Percentiles rank a stretch among this genome's conserved stretches.
These are phyloP conservation scores for mouse (Mus musculus) DNA, from an alignment of 2,113 vertebrate genomes.

Conservation along the genomic window GRCm39 chr6:143048501-143049000, in stretches of 20 bases:
- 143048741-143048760: not conserved
- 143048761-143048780: not conserved
- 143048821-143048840: not conserved
- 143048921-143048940: not conserved
- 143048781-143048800: too few species aligned
- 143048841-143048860: not conserved
- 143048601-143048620: constrained; percentile 57
- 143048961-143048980: not conserved
- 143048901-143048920: not conserved
- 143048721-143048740: not conserved
- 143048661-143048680: not conserved
- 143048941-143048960: not conserved
- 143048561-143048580: constrained; percentile 67
- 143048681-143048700: constrained; percentile 1
- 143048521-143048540: constrained; percentile 67
- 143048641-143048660: constrained; percentile 35
- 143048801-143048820: not conserved
- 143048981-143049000: too few species aligned
- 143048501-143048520: constrained; percentile 70
- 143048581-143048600: constrained; percentile 66
- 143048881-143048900: not conserved
- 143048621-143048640: constrained; percentile 37
- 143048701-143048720: not conserved
- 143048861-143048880: not conserved
- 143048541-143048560: constrained; percentile 54